phyloP scores from a whole-genome alignment of 2,888 invertebrate species.

The Globia sparganii region DNA sequence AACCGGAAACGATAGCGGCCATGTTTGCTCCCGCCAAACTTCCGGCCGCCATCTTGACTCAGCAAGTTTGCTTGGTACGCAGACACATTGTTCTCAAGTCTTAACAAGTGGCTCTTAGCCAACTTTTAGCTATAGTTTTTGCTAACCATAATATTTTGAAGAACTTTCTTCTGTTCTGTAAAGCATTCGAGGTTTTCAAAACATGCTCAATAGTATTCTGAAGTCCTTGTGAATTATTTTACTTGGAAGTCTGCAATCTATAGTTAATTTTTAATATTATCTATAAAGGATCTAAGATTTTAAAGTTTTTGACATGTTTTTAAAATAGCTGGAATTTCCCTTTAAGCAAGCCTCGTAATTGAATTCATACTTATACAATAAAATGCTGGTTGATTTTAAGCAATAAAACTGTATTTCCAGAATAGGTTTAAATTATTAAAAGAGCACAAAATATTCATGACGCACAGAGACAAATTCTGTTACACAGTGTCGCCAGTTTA shows the following conservation, averaged over 20 bases:
- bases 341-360: not conserved
- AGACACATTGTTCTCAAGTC: slow-evolving; percentile 68
- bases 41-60: slow-evolving; percentile 69
- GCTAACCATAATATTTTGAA: slow-evolving; percentile 50
- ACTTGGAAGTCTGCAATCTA: no score
- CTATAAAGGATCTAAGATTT: not conserved
- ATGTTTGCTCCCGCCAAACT: slow-evolving; percentile 68
- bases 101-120: slow-evolving; percentile 68
- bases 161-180: not conserved
- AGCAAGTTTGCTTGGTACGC: slow-evolving; percentile 68
- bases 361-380: no score
- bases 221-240: not conserved
- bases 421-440: no score
- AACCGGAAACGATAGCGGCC: slow-evolving; percentile 65
- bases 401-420: no score
- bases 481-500: no score
- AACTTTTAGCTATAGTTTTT: slow-evolving; percentile 65
- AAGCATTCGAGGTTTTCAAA: slow-evolving; percentile 4
- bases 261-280: no score
- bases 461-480: no score
- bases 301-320: no score
- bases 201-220: not conserved
- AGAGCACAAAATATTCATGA: no score
- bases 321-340: not conserved
- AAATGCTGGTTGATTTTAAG: no score